A percentile compares a stretch with the other conserved stretches of the same genome.
These are phyloP conservation scores for Prunella himalayana DNA, from an alignment of 2,113 vertebrate genomes.

Conservation along the genomic window DNA sequence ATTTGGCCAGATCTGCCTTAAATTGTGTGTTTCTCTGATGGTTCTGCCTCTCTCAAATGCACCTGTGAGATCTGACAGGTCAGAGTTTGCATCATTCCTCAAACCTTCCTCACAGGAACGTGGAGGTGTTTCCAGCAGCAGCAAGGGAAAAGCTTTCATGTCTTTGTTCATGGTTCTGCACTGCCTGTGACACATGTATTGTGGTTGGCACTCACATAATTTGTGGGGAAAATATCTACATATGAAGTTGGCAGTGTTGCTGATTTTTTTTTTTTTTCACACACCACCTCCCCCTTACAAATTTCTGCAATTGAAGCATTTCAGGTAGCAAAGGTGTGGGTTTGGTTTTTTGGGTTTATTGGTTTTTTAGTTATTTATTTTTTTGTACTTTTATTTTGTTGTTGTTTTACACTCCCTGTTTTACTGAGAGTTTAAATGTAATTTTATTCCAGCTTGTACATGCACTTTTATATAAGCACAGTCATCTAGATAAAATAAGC, in stretches of 20 bases:
- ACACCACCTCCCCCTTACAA: neutral
- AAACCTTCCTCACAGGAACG: neutral
- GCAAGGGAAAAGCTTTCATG: neutral
- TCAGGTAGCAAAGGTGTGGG: neutral
- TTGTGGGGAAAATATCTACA: neutral
- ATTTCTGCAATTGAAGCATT: neutral
- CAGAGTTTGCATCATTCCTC: neutral
- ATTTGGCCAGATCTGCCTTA: neutral
- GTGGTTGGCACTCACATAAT: neutral
- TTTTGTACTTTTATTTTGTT: neutral
- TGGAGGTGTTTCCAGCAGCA: neutral
- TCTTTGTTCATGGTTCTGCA: neutral
- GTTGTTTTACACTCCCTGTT: neutral
- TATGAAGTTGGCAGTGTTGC: neutral
- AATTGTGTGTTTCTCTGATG: fast-evolving
- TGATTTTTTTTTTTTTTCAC: neutral
- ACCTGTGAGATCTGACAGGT: neutral
- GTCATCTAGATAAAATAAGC: neutral
- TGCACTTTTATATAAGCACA: neutral
- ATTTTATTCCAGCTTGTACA: neutral
- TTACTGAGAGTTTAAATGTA: neutral
- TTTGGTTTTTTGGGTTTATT: neutral
- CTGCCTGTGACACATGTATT: neutral
- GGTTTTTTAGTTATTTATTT: neutral
- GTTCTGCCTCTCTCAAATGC: neutral